Evolutionary conservation across 2,113 vertebrate genomes (phyloP).

Genomic region (Mohoua ochrocephala): DNA sequence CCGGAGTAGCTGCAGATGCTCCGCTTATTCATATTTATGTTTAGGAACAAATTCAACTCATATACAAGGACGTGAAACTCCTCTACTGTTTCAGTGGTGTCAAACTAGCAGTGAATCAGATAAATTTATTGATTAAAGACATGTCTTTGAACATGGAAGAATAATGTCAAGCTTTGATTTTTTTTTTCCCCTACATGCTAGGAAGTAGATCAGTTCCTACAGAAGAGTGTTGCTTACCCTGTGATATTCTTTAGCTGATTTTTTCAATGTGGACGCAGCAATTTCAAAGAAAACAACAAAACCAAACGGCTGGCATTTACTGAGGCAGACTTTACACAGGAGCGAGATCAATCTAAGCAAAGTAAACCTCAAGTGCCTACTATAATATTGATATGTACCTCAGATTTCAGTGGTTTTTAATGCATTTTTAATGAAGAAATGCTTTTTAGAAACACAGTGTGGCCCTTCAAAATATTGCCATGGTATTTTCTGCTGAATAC

Average conservation of each 20-base stretch:
- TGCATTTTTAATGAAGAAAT: conserved; percentile 32
- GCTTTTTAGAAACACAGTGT: background rate
- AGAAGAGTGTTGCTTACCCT: background rate
- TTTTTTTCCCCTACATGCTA: background rate
- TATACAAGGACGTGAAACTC: background rate
- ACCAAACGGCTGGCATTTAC: background rate
- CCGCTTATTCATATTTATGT: conserved; percentile 13
- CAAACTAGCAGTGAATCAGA: background rate
- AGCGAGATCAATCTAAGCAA: background rate
- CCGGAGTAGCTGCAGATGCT: background rate
- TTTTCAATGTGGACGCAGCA: background rate
- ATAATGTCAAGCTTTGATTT: background rate
- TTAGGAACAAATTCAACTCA: background rate
- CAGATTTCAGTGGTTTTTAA: background rate
- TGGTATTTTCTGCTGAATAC: background rate
- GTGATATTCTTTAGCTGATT: background rate
- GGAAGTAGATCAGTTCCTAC: background rate
- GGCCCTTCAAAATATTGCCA: background rate
- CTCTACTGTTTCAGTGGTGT: background rate
- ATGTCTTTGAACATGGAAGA: background rate
- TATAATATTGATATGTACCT: conserved; percentile 20
- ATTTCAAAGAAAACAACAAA: background rate
- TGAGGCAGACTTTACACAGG: conserved; percentile 28
- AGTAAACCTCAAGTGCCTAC: conserved; percentile 3
- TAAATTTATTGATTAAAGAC: background rate